A percentile compares a stretch with the other conserved stretches of the same genome.
Evolutionary conservation across 2,113 vertebrate genomes (phyloP).

Genomic region (Scomber japonicus): DNA sequence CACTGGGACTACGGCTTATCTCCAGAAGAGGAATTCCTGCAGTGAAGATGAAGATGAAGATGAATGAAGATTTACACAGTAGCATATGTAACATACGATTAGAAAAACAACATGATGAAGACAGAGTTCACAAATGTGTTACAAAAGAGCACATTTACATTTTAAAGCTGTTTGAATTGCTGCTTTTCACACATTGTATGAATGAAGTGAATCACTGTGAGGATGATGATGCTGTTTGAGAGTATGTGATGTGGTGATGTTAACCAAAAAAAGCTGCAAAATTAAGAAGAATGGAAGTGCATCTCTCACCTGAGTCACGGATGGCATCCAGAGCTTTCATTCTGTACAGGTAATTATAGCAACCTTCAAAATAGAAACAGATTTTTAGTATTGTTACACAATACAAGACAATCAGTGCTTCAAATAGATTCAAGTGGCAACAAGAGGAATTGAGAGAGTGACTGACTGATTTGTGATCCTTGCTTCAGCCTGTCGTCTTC

Average conservation of each 20-base stretch:
- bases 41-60: not conserved
- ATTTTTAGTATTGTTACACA: not conserved
- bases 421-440: not conserved
- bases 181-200: not conserved
- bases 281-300: not conserved
- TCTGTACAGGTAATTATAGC: constrained; percentile 94
- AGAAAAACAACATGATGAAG: not conserved
- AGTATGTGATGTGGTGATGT: too few relatives aligned
- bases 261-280: not conserved
- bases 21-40: constrained; percentile 89
- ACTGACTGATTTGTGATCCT: constrained; percentile 83
- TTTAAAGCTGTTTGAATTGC: not conserved
- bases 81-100: too few relatives aligned
- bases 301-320: constrained; percentile 88
- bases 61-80: not conserved
- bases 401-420: not conserved
- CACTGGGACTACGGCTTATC: constrained; percentile 86
- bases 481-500: constrained; percentile 89
- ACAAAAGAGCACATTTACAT: not conserved
- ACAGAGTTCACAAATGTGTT: not conserved
- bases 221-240: not conserved
- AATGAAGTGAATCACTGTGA: not conserved
- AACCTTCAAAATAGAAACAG: constrained; percentile 80
- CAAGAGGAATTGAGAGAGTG: not conserved
- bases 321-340: constrained; percentile 97